phyloP scores from a whole-genome alignment of 2,888 invertebrate species.

The Chydorus sphaericus region DNA sequence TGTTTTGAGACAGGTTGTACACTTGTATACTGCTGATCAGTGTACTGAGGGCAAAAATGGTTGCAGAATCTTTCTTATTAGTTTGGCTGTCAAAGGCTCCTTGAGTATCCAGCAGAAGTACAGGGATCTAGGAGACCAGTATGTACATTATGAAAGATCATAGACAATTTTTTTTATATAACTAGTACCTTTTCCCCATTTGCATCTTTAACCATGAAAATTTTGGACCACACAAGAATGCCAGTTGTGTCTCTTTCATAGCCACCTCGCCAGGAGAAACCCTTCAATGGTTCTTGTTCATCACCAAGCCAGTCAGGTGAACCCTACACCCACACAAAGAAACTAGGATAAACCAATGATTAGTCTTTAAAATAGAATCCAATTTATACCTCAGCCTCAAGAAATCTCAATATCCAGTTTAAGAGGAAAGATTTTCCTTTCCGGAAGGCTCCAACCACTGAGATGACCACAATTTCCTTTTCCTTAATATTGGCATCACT shows the following conservation, averaged over 20 bases:
- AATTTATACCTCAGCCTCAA: slow-evolving; percentile 65
- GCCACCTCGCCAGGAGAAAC: slow-evolving; percentile 35
- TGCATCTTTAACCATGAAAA: slow-evolving; percentile 27
- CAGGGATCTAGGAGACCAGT: slow-evolving; percentile 27
- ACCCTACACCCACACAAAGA: slow-evolving; percentile 10
- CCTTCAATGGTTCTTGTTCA: slow-evolving; percentile 31
- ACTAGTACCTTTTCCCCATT: slow-evolving; percentile 19
- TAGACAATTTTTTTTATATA: no score
- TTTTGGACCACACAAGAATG: slow-evolving; percentile 39
- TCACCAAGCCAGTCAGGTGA: slow-evolving; percentile 33
- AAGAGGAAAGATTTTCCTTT: slow-evolving; percentile 96
- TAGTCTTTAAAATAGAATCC: not conserved
- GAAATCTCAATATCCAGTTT: slow-evolving; percentile 90
- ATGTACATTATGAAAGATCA: no score
- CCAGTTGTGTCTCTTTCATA: slow-evolving; percentile 38
- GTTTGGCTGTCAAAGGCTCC: slow-evolving; percentile 44
- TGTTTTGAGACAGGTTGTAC: slow-evolving; percentile 41
- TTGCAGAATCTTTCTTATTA: slow-evolving; percentile 45
- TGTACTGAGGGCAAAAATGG: slow-evolving; percentile 45
- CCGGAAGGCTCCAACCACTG: slow-evolving; percentile 94
- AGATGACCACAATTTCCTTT: slow-evolving; percentile 75
- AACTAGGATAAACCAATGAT: not conserved
- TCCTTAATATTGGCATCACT: slow-evolving; percentile 64
- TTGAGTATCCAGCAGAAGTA: slow-evolving; percentile 42
- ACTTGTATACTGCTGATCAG: slow-evolving; percentile 45